These are phyloP conservation scores for Tetragnatha montana DNA, from an alignment of 2,888 invertebrate species.

Conservation along the genomic window DNA sequence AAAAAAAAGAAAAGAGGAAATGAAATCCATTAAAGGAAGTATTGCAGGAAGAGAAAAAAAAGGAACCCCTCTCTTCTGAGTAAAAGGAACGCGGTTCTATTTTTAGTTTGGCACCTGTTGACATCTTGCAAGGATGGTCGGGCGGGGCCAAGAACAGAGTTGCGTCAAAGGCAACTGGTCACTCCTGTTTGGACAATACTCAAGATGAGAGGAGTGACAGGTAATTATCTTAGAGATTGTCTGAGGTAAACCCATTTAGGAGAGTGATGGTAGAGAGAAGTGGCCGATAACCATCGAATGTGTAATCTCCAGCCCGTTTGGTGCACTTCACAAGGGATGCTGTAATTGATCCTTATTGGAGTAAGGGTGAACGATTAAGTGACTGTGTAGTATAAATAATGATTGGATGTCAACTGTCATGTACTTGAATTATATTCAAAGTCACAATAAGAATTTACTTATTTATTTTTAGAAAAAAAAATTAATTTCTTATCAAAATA, in stretches of 20 bases:
- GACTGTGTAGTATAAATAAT: too few species aligned
- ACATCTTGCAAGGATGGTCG: not conserved
- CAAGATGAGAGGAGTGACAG: conserved; percentile 7
- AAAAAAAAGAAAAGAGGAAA: not conserved
- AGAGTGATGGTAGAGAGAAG: not conserved
- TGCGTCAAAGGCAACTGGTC: not conserved
- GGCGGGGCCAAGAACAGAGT: not conserved
- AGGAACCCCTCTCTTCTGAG: not conserved
- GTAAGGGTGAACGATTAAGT: too few species aligned
- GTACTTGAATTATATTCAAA: not conserved
- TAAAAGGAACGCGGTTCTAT: conserved; percentile 1
- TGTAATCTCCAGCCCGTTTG: too few species aligned
- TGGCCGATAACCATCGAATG: too few species aligned
- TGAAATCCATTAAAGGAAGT: conserved; percentile 2
- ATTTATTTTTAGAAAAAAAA: too few species aligned
- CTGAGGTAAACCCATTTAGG: not conserved
- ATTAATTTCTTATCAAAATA: not conserved
- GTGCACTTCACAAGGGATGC: too few species aligned
- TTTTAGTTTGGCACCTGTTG: conserved; percentile 9
- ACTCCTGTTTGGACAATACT: not conserved
- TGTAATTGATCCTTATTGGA: too few species aligned
- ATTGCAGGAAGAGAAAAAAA: not conserved
- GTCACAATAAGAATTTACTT: too few species aligned
- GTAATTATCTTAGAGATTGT: not conserved
- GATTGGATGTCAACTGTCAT: too few species aligned